Conservation (phyloP, 2,888 invertebrate genomes). For the Eupelmus urozonus region DNA sequence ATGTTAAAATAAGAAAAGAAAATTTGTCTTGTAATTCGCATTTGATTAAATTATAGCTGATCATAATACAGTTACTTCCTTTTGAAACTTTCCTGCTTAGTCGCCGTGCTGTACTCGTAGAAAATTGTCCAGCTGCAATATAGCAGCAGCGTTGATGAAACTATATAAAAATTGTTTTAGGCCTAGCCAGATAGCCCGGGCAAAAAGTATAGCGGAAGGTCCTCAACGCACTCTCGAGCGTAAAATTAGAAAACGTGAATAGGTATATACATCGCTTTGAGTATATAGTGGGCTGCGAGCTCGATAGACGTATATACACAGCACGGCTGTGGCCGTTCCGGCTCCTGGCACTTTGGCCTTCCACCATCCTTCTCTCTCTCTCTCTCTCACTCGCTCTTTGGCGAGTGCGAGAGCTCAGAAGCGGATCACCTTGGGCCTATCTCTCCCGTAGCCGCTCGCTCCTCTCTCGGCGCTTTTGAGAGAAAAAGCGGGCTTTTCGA, state of each 20-base stretch:
- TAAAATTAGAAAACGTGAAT: slow-evolving; percentile 44
- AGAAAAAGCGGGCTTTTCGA: not conserved
- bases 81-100: too few relatives aligned
- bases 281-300: too few relatives aligned
- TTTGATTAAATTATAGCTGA: too few relatives aligned
- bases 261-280: slow-evolving; percentile 11
- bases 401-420: not conserved
- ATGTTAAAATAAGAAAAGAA: too few relatives aligned
- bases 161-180: not conserved
- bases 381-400: not conserved
- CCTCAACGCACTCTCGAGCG: slow-evolving; percentile 9
- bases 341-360: slow-evolving; percentile 12
- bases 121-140: slow-evolving; percentile 6
- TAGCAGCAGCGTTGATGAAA: not conserved
- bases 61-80: too few relatives aligned
- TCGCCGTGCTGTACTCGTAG: too few relatives aligned
- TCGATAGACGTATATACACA: too few relatives aligned
- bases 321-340: too few relatives aligned
- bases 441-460: not conserved
- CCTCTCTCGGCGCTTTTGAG: not conserved
- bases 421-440: slow-evolving; percentile 29
- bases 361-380: not conserved
- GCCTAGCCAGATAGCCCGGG: not conserved
- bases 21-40: too few relatives aligned
- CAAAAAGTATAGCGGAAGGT: not conserved